A percentile compares a stretch with the other conserved stretches of the same genome.
These are phyloP conservation scores for Procavia capensis DNA, from an alignment of 2,113 vertebrate genomes.

Conservation along the genomic window DNA sequence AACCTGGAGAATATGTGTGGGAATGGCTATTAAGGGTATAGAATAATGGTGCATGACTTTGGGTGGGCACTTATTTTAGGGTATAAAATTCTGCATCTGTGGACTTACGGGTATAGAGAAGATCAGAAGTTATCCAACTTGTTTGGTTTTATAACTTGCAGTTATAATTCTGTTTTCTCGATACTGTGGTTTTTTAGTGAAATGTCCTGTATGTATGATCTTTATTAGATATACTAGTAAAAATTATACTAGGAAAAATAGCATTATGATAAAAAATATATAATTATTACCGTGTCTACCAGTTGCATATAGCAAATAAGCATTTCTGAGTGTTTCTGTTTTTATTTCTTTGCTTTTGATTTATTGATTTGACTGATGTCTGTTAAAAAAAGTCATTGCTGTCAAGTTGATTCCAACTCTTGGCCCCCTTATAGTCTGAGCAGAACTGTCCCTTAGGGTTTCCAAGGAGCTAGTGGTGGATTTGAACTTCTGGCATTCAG, in stretches of 20 bases:
- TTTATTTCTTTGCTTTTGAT: not conserved
- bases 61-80: not conserved
- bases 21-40: too few relatives aligned
- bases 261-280: not conserved
- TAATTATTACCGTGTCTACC: not conserved
- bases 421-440: too few relatives aligned
- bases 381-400: not conserved
- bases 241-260: slow-evolving; percentile 2
- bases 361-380: not conserved
- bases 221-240: not conserved
- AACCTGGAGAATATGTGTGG: too few relatives aligned
- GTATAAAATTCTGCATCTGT: not conserved
- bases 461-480: too few relatives aligned
- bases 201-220: not conserved
- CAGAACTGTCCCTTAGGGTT: too few relatives aligned
- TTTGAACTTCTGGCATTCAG: too few relatives aligned
- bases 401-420: too few relatives aligned
- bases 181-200: not conserved
- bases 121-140: not conserved
- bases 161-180: not conserved
- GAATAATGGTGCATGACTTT: not conserved
- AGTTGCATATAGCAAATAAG: not conserved
- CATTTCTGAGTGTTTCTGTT: not conserved
- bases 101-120: not conserved
- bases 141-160: not conserved